A percentile compares a stretch with the other conserved stretches of the same genome.
These are phyloP conservation scores for Meteorus sp. DNA, from an alignment of 1,140 invertebrate genomes.

Conservation along the genomic window DNA sequence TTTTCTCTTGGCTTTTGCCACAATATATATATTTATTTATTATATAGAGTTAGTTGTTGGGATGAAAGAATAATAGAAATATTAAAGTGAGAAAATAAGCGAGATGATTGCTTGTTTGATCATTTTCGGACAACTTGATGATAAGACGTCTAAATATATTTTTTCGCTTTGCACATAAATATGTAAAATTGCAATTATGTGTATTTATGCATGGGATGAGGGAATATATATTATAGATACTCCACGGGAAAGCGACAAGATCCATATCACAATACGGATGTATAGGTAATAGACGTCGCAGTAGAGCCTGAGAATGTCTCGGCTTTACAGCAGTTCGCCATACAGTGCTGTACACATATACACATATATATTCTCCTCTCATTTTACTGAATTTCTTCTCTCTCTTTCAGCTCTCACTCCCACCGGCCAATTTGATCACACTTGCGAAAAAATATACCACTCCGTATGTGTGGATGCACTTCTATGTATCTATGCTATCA, in stretches of 20 bases:
- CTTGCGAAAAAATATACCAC: no score
- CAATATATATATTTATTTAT: no score
- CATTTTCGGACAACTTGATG: not conserved
- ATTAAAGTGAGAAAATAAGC: no score
- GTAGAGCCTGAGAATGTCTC: slow-evolving; percentile 35
- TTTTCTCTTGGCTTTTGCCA: not conserved
- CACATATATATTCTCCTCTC: not conserved
- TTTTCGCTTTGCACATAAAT: no score
- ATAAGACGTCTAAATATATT: no score
- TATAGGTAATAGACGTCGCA: slow-evolving; percentile 45
- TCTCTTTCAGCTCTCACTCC: slow-evolving; percentile 8
- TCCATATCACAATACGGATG: slow-evolving; percentile 50
- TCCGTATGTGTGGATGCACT: no score
- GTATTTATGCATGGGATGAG: no score
- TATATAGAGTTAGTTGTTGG: not conserved
- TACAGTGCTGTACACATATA: slow-evolving; percentile 7
- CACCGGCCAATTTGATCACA: slow-evolving; percentile 8
- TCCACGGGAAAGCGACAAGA: slow-evolving; percentile 35
- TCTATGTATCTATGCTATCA: no score
- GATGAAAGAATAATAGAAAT: not conserved
- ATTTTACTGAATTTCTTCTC: not conserved
- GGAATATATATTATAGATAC: not conserved
- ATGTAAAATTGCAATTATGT: no score
- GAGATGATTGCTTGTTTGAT: not conserved
- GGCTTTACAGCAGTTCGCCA: slow-evolving; percentile 16